A percentile compares a stretch with the other conserved stretches of the same genome.
Evolutionary conservation across 2,888 invertebrate species (phyloP).

Genomic region (Xylocampa areola): DNA sequence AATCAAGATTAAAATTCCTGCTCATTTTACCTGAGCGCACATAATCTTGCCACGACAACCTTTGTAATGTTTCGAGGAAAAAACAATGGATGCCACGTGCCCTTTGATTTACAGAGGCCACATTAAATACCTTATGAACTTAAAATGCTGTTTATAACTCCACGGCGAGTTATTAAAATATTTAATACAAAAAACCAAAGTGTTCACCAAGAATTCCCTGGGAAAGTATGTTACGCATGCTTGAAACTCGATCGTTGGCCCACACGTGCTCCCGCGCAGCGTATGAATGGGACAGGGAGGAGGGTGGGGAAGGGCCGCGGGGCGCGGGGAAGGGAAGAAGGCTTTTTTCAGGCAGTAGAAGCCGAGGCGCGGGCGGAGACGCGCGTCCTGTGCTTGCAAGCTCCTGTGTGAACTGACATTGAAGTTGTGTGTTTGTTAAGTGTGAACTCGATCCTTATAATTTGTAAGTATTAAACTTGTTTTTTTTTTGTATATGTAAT

Average conservation of each 20-base stretch:
- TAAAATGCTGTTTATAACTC: constrained; percentile 45
- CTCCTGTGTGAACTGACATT: constrained; percentile 24
- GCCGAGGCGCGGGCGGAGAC: constrained; percentile 73
- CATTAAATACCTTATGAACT: constrained; percentile 46
- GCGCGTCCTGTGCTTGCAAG: constrained; percentile 68
- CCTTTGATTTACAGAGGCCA: constrained; percentile 31
- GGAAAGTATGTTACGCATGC: constrained; percentile 83
- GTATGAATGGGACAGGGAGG: constrained; percentile 74
- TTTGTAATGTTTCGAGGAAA: constrained; percentile 35
- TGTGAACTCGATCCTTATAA: constrained; percentile 27
- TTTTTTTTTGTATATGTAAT: background rate
- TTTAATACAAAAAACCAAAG: constrained; percentile 61
- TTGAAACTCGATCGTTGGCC: constrained; percentile 79
- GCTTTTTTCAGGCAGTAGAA: constrained; percentile 89
- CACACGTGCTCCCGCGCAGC: constrained; percentile 82
- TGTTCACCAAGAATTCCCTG: constrained; percentile 70
- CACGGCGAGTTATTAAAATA: constrained; percentile 58
- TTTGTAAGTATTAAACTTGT: constrained; percentile 38
- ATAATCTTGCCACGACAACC: constrained; percentile 35
- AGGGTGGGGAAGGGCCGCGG: constrained; percentile 66
- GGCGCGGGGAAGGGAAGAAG: constrained; percentile 70
- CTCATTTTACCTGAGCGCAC: constrained; percentile 44
- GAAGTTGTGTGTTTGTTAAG: constrained; percentile 41
- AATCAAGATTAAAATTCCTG: constrained; percentile 46
- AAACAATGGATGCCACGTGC: constrained; percentile 55